These are phyloP conservation scores for Pontoporia blainvillei DNA, from an alignment of 2,113 vertebrate species.

Conservation along the genomic window DNA sequence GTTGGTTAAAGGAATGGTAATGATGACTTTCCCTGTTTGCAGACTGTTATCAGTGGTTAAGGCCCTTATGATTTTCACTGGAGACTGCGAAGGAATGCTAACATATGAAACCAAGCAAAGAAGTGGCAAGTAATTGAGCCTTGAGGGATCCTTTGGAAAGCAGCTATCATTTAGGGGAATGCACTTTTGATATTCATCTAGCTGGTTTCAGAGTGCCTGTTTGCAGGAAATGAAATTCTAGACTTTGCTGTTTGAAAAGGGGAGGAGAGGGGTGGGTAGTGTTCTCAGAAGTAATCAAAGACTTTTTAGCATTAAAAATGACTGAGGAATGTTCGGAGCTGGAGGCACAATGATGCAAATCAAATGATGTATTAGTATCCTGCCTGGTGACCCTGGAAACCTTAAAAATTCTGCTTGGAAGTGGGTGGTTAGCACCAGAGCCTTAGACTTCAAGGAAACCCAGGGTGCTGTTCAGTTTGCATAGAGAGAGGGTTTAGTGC, in stretches of 20 bases:
- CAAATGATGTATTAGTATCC: not conserved
- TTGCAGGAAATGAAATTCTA: constrained; percentile 68
- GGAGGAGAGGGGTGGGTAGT: not conserved
- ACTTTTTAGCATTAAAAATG: constrained; percentile 53
- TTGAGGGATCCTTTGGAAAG: constrained; percentile 67
- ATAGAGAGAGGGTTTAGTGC: not conserved
- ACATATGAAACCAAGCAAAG: constrained; percentile 75
- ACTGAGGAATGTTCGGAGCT: not conserved
- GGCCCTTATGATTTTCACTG: constrained; percentile 54
- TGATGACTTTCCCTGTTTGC: constrained; percentile 62
- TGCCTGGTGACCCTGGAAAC: not conserved
- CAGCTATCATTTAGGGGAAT: constrained; percentile 59
- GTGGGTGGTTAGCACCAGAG: not conserved
- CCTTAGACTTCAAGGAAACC: not conserved
- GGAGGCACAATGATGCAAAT: constrained; percentile 9
- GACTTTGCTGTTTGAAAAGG: constrained; percentile 62
- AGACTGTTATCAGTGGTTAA: constrained; percentile 70
- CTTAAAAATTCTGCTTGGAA: not conserved
- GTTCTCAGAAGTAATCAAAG: constrained; percentile 70
- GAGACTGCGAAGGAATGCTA: constrained; percentile 58
- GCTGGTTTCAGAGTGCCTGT: constrained; percentile 64
- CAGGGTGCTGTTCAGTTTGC: not conserved
- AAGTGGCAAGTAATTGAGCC: constrained; percentile 75
- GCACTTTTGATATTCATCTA: constrained; percentile 64
- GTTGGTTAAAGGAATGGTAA: constrained; percentile 55